phyloP scores from a whole-genome alignment of 2,797 vertebrate genomes.

The Pangasius macronema region DNA sequence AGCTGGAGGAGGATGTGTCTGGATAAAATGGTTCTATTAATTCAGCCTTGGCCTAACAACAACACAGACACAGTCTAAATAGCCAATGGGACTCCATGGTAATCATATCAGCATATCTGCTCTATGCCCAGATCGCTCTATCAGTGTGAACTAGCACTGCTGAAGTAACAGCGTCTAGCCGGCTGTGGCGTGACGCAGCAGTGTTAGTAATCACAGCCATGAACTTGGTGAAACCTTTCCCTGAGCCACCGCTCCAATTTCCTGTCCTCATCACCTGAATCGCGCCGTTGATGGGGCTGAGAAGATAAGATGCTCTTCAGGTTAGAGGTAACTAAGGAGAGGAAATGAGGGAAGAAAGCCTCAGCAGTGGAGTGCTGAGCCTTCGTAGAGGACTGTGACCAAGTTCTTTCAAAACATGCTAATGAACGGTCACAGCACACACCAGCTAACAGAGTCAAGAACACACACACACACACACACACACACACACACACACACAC shows the following conservation, averaged over 20 bases:
- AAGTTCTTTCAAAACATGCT: constrained; percentile 31
- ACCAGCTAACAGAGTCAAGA: constrained; percentile 33
- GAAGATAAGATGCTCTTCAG: constrained; percentile 29
- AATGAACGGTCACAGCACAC: constrained; percentile 31
- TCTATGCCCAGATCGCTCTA: constrained; percentile 10
- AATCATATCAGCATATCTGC: constrained; percentile 26
- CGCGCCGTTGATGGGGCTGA: constrained; percentile 24
- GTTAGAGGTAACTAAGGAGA: constrained; percentile 50
- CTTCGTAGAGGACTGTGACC: neutral
- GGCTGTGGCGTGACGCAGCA: constrained; percentile 24
- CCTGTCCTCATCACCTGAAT: constrained; percentile 54
- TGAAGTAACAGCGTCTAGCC: neutral
- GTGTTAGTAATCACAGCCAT: constrained; percentile 41
- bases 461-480: constrained; percentile 51
- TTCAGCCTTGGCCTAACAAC: constrained; percentile 33
- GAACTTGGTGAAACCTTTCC: constrained; percentile 41
- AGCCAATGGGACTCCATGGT: constrained; percentile 22
- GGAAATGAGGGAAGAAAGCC: constrained; percentile 49
- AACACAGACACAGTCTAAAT: constrained; percentile 26
- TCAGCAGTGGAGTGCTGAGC: constrained; percentile 16
- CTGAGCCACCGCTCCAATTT: constrained; percentile 50
- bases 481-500: constrained; percentile 28
- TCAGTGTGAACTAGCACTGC: constrained; percentile 8
- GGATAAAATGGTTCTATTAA: constrained; percentile 46
- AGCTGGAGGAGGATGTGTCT: constrained; percentile 39